phyloP scores from a whole-genome alignment of 2,888 invertebrate genomes.

The Heliconius aoede region DNA sequence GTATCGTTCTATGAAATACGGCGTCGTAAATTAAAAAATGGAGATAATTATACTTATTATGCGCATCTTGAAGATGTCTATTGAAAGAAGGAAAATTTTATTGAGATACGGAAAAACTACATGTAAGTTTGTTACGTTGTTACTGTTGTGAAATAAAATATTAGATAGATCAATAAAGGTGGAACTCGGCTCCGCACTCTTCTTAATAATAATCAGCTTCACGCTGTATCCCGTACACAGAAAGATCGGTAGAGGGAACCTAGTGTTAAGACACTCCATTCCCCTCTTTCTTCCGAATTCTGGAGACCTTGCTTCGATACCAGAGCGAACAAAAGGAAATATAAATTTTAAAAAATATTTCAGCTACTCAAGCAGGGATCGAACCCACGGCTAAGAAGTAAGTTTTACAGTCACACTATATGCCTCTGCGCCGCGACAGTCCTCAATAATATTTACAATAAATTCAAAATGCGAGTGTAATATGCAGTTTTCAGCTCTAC shows the following conservation, averaged over 20 bases:
- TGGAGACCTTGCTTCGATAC: no score
- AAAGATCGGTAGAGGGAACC: no score
- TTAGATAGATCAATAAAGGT: neutral
- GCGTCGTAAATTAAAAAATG: constrained; percentile 20
- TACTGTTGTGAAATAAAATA: no score
- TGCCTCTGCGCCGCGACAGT: no score
- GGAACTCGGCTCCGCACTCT: neutral
- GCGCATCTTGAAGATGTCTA: neutral
- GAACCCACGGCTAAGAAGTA: no score
- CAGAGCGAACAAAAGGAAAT: no score
- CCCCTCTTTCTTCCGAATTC: no score
- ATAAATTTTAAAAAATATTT: no score
- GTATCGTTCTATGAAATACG: constrained; percentile 24
- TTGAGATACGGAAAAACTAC: neutral
- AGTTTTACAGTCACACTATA: no score
- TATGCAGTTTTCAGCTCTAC: constrained; percentile 1
- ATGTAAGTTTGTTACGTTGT: neutral
- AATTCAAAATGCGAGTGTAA: neutral
- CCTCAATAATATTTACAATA: constrained; percentile 6
- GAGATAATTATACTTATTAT: constrained; percentile 3
- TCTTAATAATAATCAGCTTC: neutral
- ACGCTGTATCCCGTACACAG: no score
- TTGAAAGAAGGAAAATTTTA: neutral
- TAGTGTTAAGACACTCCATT: no score
- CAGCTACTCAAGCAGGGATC: no score